Evolutionary conservation across 2,888 invertebrate species (phyloP).

Genomic region (Yponomeuta malinellus): DNA sequence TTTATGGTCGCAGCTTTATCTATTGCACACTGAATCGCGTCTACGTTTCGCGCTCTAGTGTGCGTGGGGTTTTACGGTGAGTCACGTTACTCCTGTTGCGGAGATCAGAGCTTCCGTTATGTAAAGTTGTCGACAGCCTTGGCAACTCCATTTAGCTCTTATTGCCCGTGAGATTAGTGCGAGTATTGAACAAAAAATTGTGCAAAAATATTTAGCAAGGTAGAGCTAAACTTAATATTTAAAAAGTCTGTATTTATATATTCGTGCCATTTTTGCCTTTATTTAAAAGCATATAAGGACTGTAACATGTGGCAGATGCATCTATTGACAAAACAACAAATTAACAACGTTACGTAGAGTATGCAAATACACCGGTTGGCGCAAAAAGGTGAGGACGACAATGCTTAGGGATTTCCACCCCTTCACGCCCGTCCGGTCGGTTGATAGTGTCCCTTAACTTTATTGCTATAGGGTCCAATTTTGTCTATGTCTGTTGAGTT

Average conservation of each 20-base stretch:
- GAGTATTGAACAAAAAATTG: too few relatives aligned
- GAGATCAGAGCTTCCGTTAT: not conserved
- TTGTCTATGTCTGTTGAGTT: not conserved
- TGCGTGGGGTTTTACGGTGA: conserved; percentile 59
- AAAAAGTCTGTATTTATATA: too few relatives aligned
- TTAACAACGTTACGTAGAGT: not conserved
- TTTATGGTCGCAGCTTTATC: not conserved
- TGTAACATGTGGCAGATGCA: not conserved
- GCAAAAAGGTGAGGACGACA: not conserved
- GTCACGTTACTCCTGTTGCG: conserved; percentile 34
- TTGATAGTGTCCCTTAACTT: not conserved
- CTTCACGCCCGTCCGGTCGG: not conserved
- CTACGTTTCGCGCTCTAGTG: conserved; percentile 34
- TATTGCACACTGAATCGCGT: not conserved
- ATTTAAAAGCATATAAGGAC: too few relatives aligned
- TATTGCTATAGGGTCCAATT: not conserved
- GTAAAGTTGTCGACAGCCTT: not conserved
- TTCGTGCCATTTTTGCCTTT: too few relatives aligned
- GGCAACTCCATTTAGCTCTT: too few relatives aligned
- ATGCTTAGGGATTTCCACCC: not conserved
- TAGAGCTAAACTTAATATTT: too few relatives aligned
- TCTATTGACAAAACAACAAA: not conserved
- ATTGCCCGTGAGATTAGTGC: too few relatives aligned
- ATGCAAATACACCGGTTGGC: not conserved
- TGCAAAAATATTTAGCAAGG: too few relatives aligned